A percentile compares a stretch with the other conserved stretches of the same genome.
Conservation (phyloP, 2,113 vertebrate genomes). For the Enhydra lutris region DNA sequence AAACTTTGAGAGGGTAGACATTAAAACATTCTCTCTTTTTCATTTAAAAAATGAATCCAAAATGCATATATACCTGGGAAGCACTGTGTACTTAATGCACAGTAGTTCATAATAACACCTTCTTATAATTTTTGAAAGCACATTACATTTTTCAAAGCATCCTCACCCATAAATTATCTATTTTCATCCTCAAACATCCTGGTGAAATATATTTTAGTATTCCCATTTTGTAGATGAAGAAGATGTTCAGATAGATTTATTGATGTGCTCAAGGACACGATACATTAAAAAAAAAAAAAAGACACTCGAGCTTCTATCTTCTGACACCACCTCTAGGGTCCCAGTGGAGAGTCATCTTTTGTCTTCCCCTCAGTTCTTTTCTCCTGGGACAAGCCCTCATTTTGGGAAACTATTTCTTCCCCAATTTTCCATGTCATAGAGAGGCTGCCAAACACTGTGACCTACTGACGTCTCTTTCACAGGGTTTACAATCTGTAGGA, state of each 20-base stretch:
- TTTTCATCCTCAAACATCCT: conserved; percentile 1
- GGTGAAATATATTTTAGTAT: neutral
- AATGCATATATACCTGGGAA: neutral
- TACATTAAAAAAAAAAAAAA: neutral
- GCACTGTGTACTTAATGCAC: neutral
- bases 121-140: conserved; percentile 40
- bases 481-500: neutral
- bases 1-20: neutral
- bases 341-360: neutral
- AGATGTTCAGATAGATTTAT: neutral
- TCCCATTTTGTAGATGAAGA: neutral
- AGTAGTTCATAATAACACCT: neutral
- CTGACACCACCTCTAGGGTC: neutral
- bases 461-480: neutral
- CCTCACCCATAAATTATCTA: neutral
- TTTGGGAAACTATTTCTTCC: neutral
- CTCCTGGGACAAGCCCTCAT: neutral
- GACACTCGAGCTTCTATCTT: neutral
- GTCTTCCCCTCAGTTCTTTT: neutral
- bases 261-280: neutral
- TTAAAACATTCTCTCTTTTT: neutral
- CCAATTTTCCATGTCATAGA: neutral
- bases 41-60: conserved; percentile 33
- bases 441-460: neutral
- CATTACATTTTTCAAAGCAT: conserved; percentile 10